Evolutionary conservation across 2,797 vertebrate species (phyloP), one percentile per base, ranked within the genome.

Genomic region (Avahi laniger): DNA sequence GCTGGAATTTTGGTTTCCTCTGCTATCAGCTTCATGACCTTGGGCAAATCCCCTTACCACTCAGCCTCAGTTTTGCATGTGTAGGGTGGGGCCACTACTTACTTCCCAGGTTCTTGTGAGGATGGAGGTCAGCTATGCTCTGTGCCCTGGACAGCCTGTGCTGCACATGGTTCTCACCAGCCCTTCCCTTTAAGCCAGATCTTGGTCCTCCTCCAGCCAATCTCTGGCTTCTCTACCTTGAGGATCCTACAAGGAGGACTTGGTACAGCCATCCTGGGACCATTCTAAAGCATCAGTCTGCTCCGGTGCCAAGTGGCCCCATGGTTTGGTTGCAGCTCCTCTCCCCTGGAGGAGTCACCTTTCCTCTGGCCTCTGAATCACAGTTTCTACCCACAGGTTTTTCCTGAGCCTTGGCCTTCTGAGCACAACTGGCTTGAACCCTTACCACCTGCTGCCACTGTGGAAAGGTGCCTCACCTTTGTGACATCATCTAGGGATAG

Each of bases 121-220:
- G n/a, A 22, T 1, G 18, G 4, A n/a, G 26, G 14, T 67, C 82
- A 15, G 0, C 7, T 5, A 12, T 0, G 2, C 2, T 65, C 17
- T 1, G 11, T 17, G 7, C 1, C 26, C 70, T 8, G 6, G 48
- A 38, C 1, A 20, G 72, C 9, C 2, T 15, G 52, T 50, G 52
- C 61, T 17, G 26, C 11, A 18, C 63, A 9, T 1, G 28, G 43
- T 43, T 33, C 14, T 89, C 18, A 26, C 18, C 1, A 4, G 12
- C 30, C n/a, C 26, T 86, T 92, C 35, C 18, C 43, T 82, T 57
- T 11, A 1, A 48, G 18, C 10, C 20, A 10, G 17, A 1, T 24
- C 43, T 20, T 28, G 61, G n/a, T 52, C 69, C 17, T n/a, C 93
- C 18, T 70, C 17, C 13, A 82, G 78, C 20, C 46, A 48, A 4